phyloP scores from a whole-genome alignment of 2,113 vertebrate species.

The Indicator indicator region DNA sequence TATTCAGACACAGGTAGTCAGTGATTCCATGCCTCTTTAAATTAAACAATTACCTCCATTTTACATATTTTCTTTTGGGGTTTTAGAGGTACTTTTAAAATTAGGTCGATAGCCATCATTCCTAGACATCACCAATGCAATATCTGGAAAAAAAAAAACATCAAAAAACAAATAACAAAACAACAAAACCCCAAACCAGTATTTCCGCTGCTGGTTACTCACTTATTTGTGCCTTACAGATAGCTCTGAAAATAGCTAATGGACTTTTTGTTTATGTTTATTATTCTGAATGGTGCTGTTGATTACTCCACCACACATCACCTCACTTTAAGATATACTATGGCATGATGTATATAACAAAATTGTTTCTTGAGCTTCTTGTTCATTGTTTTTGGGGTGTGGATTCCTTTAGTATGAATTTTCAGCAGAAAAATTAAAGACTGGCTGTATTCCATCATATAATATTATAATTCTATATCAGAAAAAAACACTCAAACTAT shows the following conservation, averaged over 20 bases:
- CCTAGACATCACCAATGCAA: background rate
- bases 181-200: rapidly evolving
- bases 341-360: background rate
- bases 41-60: background rate
- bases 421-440: background rate
- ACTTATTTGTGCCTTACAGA: background rate
- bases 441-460: background rate
- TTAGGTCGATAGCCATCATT: background rate
- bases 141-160: background rate
- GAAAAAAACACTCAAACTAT: background rate
- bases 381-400: background rate
- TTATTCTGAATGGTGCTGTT: background rate
- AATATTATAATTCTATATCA: background rate
- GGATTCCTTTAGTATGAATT: background rate
- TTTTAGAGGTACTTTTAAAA: background rate
- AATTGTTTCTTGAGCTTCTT: background rate
- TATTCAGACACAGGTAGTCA: background rate
- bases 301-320: background rate
- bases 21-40: background rate
- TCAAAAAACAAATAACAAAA: no score
- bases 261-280: background rate
- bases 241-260: background rate
- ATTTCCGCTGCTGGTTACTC: background rate
- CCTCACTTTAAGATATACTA: background rate
- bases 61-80: background rate